Evolutionary conservation across 1,140 invertebrate genomes (phyloP).

Genomic region (Penaeus chinensis): DNA sequence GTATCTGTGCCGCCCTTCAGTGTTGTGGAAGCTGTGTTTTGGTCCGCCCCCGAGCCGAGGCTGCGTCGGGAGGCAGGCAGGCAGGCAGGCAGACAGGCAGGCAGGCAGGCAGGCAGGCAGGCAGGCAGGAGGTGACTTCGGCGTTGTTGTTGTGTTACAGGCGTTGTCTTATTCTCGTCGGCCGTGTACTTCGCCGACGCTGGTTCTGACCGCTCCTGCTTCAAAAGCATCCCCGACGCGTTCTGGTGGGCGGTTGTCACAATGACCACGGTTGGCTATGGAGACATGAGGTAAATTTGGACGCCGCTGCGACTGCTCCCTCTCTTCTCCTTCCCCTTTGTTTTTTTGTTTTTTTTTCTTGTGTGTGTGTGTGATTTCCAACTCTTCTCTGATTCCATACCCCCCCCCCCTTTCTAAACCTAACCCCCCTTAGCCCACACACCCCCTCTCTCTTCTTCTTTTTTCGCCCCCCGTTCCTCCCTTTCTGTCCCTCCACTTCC

Average conservation of each 20-base stretch:
- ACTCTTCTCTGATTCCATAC: too few species aligned
- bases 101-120: conserved; percentile 3
- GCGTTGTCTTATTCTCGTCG: conserved; percentile 97
- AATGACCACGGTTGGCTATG: conserved; percentile 98
- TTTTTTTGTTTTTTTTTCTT: too few species aligned
- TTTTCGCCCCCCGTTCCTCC: too few species aligned
- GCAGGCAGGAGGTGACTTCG: conserved; percentile 21
- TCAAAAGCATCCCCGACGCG: conserved; percentile 79
- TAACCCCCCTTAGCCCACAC: too few species aligned
- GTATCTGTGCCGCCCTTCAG: not conserved
- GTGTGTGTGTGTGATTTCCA: too few species aligned
- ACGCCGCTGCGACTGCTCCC: conserved; percentile 20
- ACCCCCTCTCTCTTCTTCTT: too few species aligned
- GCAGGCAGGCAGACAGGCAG: not conserved
- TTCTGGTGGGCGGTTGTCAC: conserved; percentile 99
- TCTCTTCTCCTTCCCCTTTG: conserved; percentile 24
- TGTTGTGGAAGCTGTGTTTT: not conserved
- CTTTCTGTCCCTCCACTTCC: too few species aligned
- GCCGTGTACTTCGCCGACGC: conserved; percentile 99
- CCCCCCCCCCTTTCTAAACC: too few species aligned
- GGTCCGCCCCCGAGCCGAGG: not conserved
- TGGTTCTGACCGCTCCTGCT: conserved; percentile 92
- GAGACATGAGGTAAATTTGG: conserved; percentile 89
- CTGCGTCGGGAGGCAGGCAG: not conserved
- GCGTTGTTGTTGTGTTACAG: conserved; percentile 73